A percentile compares a stretch with the other conserved stretches of the same genome.
Evolutionary conservation across 2,888 invertebrate species (phyloP).

Genomic region (Pyrrhia umbra): DNA sequence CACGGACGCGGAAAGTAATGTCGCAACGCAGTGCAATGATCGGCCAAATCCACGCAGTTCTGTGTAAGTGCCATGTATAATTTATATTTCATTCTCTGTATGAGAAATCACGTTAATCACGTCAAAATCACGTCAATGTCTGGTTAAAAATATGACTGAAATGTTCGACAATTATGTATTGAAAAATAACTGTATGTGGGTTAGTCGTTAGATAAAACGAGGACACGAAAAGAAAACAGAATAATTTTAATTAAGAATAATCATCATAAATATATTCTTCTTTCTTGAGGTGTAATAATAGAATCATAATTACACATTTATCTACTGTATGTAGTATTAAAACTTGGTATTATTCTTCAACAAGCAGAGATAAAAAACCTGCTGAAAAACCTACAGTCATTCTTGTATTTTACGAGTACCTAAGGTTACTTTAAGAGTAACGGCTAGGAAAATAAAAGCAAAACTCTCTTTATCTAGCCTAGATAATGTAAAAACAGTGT

Average conservation of each 20-base stretch:
- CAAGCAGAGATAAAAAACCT: no score
- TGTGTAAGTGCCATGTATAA: conserved; percentile 23
- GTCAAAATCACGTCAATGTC: neutral
- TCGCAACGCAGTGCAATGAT: conserved; percentile 66
- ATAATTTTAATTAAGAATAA: no score
- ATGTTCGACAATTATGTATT: neutral
- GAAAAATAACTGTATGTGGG: neutral
- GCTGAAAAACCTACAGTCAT: no score
- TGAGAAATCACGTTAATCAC: conserved; percentile 13
- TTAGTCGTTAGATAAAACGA: no score
- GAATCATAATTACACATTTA: no score
- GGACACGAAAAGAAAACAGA: neutral
- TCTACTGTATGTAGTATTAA: no score
- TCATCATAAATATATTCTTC: no score
- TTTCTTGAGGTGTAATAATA: no score
- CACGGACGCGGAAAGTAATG: conserved; percentile 66
- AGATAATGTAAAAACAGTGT: conserved; percentile 27
- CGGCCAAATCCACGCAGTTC: conserved; percentile 55
- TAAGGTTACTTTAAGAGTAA: no score
- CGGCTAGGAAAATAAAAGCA: neutral
- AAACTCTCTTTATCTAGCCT: neutral
- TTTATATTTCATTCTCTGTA: conserved; percentile 17
- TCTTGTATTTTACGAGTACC: no score
- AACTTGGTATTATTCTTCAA: no score
- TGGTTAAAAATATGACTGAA: neutral